These are phyloP conservation scores for Ceryle rudis DNA, from an alignment of 2,797 vertebrate species.

Conservation along the genomic window DNA sequence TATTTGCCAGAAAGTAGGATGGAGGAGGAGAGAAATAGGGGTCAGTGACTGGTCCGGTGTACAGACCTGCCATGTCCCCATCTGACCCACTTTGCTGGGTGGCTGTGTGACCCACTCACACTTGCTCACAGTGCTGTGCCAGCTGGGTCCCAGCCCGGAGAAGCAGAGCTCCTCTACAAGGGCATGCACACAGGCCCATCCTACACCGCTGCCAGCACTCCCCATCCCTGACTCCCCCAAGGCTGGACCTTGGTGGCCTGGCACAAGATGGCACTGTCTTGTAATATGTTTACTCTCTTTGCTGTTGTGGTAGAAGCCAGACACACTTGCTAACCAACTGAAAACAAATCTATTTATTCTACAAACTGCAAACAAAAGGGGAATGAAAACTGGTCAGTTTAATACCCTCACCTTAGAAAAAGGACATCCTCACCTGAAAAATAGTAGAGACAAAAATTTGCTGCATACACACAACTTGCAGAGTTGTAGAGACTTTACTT, in stretches of 20 bases:
- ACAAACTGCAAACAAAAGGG: not conserved
- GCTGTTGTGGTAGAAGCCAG: not conserved
- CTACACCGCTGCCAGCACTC: not conserved
- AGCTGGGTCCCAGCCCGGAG: accelerated
- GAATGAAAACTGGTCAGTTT: not conserved
- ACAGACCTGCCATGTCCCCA: accelerated
- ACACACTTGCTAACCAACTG: not conserved
- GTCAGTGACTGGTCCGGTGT: accelerated
- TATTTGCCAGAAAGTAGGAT: not conserved
- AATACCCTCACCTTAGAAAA: not conserved
- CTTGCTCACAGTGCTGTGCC: accelerated
- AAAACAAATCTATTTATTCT: not conserved
- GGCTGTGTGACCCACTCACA: not conserved
- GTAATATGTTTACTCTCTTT: not conserved
- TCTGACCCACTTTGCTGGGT: not conserved
- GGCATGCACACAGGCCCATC: accelerated
- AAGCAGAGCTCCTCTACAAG: not conserved
- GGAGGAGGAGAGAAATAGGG: not conserved
- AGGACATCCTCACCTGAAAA: not conserved
- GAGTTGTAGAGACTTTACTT: not conserved
- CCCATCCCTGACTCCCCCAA: too few species aligned
- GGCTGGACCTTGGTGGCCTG: accelerated
- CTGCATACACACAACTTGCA: not conserved
- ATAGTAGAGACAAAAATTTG: not conserved
- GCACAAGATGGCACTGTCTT: not conserved